Percentiles rank a stretch among this genome's conserved stretches.
Evolutionary conservation across 2,797 vertebrate species (phyloP).

Genomic region (Eulemur mongoz): DNA sequence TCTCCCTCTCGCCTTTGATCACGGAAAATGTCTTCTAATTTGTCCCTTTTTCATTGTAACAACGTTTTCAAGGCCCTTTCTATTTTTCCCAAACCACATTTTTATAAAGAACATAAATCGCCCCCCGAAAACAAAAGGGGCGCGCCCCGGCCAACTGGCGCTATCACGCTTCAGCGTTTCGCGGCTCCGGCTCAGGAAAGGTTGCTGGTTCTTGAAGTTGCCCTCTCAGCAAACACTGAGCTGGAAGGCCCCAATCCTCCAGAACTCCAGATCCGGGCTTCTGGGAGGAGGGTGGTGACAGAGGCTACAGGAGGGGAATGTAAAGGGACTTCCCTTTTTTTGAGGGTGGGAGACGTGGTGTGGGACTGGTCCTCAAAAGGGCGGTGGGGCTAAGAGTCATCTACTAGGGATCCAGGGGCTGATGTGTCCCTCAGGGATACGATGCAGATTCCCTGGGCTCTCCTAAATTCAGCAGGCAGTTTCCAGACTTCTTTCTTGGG

Average conservation of each 20-base stretch:
- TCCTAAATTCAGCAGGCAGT: neutral
- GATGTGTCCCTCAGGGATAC: neutral
- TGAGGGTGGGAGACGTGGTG: accelerated
- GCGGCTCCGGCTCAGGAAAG: slow-evolving; percentile 71
- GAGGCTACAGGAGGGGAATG: no score
- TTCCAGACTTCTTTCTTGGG: accelerated
- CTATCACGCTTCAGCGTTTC: slow-evolving; percentile 78
- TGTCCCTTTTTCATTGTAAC: slow-evolving; percentile 91
- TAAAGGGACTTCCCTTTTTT: neutral
- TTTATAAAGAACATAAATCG: slow-evolving; percentile 87
- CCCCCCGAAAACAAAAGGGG: slow-evolving; percentile 84
- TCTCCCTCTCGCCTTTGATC: slow-evolving; percentile 94
- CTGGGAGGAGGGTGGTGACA: neutral
- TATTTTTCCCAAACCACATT: slow-evolving; percentile 87
- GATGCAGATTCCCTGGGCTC: neutral
- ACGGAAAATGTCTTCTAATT: slow-evolving; percentile 92
- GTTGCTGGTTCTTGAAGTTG: slow-evolving; percentile 73
- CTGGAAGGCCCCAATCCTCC: neutral
- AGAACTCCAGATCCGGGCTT: neutral
- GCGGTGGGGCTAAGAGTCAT: neutral
- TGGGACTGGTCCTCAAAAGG: neutral
- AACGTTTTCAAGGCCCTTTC: slow-evolving; percentile 89
- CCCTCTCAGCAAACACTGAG: slow-evolving; percentile 64
- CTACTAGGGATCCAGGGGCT: neutral
- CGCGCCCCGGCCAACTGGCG: slow-evolving; percentile 75